Evolutionary conservation across 2,113 vertebrate genomes (phyloP).

Genomic region (Thermophis baileyi): DNA sequence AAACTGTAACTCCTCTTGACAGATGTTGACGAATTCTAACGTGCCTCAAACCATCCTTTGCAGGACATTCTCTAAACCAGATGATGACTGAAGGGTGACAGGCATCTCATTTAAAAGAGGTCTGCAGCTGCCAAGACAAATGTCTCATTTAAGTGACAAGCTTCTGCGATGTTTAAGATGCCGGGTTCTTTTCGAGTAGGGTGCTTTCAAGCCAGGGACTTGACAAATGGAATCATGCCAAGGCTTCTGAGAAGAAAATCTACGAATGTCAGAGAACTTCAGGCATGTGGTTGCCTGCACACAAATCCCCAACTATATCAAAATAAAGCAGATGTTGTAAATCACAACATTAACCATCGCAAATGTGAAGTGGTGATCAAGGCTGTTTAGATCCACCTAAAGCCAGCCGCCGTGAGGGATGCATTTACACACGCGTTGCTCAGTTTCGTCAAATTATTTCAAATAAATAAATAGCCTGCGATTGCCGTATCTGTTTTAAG

Average conservation of each 20-base stretch:
- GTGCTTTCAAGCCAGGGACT: neutral
- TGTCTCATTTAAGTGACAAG: neutral
- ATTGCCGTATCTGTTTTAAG: neutral
- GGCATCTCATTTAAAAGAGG: neutral
- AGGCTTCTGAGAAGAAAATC: neutral
- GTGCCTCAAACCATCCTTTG: neutral
- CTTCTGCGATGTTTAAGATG: neutral
- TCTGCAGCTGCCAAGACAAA: conserved; percentile 6
- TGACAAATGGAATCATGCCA: neutral
- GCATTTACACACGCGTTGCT: neutral
- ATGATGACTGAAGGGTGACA: neutral
- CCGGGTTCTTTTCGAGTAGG: no score
- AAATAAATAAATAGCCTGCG: neutral
- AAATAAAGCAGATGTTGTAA: neutral
- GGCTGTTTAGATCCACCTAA: neutral
- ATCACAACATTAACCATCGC: neutral
- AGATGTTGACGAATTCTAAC: neutral
- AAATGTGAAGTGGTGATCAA: neutral
- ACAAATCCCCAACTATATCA: neutral
- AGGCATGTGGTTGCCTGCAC: neutral
- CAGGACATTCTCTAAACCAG: neutral
- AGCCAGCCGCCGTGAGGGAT: neutral
- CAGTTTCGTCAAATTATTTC: neutral
- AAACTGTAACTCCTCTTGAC: neutral
- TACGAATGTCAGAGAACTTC: neutral